Evolutionary conservation across 2,888 invertebrate genomes (phyloP), one percentile per base, ranked within the genome.

Genomic region (Danaus chrysippus): DNA sequence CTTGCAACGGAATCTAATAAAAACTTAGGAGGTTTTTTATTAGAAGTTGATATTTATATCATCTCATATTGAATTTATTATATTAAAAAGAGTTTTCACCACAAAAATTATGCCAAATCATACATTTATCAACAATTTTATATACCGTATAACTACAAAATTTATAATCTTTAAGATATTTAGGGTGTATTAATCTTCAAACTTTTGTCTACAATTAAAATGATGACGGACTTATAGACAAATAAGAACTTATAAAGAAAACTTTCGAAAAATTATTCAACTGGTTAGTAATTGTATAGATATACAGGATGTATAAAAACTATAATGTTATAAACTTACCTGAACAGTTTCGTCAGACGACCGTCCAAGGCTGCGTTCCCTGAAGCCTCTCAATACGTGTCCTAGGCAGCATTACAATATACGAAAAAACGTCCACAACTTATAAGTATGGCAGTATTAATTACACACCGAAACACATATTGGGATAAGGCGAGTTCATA

Each of bases 261-360:
- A 34, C 23, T 34, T 6, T 34, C 23, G 0, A 34, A 34, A 34
- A 34, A 6, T 34, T 34, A 34, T 34, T 34, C 6, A 34, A 34
- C 23, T 34, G 23, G 23, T 34, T 34, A 34, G 23, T 34, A 34
- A 6, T 34, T 34, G 23, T 34, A 6, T 0, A 34, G 8, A 6
- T 23, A 23, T 23, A 23, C 23, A 23, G 23, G 23, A 23, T 34
- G 2, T 34, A 34, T 34, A 34, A 34, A 34, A 34, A 34, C 23
- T 3, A 34, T 34, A 17, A 49, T 15, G 43, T 15, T n/a, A 43
- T 10, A n/a, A 10, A 46, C 84, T 83, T 79, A 90, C 90, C 90
- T 87, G 79, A 80, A 77, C 78, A 79, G 83, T 77, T 84, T 88
- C 86, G 90, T 90, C 90, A 90, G 87, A 90, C 89, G 77, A 82